phyloP scores from a whole-genome alignment of 2,797 vertebrate species.

The Squalus acanthias region DNA sequence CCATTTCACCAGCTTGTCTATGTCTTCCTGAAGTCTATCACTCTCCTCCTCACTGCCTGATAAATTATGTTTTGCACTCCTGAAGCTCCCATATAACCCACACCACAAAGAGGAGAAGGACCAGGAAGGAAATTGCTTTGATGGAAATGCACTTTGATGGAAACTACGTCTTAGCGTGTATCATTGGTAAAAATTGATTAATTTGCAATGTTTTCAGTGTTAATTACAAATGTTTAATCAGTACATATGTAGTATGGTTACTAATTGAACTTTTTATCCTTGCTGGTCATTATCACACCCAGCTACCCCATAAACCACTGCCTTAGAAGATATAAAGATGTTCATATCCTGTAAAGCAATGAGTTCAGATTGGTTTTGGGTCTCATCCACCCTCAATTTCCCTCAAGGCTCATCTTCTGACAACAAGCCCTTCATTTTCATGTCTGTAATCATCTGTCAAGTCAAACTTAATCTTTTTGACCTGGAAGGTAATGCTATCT shows the following conservation, averaged over 20 bases:
- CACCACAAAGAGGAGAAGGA: not conserved
- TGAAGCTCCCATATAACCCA: not conserved
- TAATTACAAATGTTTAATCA: not conserved
- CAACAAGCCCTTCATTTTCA: not conserved
- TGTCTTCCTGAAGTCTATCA: no score
- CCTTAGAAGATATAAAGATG: not conserved
- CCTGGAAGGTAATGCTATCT: not conserved
- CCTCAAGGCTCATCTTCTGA: slow-evolving; percentile 4
- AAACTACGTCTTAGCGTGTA: not conserved
- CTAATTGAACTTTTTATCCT: not conserved
- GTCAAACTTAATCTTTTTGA: slow-evolving; percentile 18
- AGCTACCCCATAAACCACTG: not conserved
- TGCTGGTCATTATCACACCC: not conserved
- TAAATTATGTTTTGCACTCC: not conserved
- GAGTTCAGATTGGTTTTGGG: slow-evolving; percentile 7
- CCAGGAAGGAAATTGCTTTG: not conserved
- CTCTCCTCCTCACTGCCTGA: no score
- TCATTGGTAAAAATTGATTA: not conserved
- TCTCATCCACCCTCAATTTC: not conserved
- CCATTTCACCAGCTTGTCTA: no score
- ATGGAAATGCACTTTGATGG: not conserved
- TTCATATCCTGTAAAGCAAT: not conserved
- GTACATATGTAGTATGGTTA: not conserved
- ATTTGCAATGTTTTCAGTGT: not conserved
- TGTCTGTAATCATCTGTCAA: slow-evolving; percentile 17